Percentiles rank a stretch among this genome's conserved stretches.
These are phyloP conservation scores for Craniophora ligustri DNA, from an alignment of 2,888 invertebrate species.

Conservation along the genomic window DNA sequence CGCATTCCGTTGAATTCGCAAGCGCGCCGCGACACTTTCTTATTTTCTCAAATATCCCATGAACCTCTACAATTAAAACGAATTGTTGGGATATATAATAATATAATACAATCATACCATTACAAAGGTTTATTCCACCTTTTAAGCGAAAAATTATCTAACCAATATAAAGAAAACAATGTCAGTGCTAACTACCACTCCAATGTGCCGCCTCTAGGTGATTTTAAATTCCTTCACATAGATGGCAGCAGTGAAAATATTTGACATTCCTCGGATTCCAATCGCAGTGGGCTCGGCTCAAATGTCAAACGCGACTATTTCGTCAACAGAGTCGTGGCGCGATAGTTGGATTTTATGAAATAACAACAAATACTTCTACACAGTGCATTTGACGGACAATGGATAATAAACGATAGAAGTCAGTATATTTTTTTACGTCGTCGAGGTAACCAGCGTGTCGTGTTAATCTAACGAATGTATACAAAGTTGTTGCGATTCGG, in stretches of 20 bases:
- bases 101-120: slow-evolving; percentile 28
- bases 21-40: slow-evolving; percentile 69
- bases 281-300: slow-evolving; percentile 91
- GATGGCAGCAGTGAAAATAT: slow-evolving; percentile 91
- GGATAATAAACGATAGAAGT: slow-evolving; percentile 78
- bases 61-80: slow-evolving; percentile 12
- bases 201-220: slow-evolving; percentile 77
- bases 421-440: slow-evolving; percentile 73
- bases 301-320: slow-evolving; percentile 91
- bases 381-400: slow-evolving; percentile 81
- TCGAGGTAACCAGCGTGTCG: slow-evolving; percentile 71
- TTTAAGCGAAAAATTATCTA: slow-evolving; percentile 17
- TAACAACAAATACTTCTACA: slow-evolving; percentile 82
- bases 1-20: slow-evolving; percentile 82
- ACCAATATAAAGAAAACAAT: slow-evolving; percentile 38
- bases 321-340: slow-evolving; percentile 88
- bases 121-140: slow-evolving; percentile 12
- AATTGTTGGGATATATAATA: slow-evolving; percentile 28
- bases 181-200: slow-evolving; percentile 61
- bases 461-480: slow-evolving; percentile 69
- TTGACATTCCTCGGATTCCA: slow-evolving; percentile 91
- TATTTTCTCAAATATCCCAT: slow-evolving; percentile 38
- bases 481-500: slow-evolving; percentile 74
- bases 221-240: slow-evolving; percentile 85
- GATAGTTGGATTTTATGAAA: slow-evolving; percentile 87